These are phyloP conservation scores for Deroplatys truncata DNA, from an alignment of 2,888 invertebrate species.

Conservation along the genomic window DNA sequence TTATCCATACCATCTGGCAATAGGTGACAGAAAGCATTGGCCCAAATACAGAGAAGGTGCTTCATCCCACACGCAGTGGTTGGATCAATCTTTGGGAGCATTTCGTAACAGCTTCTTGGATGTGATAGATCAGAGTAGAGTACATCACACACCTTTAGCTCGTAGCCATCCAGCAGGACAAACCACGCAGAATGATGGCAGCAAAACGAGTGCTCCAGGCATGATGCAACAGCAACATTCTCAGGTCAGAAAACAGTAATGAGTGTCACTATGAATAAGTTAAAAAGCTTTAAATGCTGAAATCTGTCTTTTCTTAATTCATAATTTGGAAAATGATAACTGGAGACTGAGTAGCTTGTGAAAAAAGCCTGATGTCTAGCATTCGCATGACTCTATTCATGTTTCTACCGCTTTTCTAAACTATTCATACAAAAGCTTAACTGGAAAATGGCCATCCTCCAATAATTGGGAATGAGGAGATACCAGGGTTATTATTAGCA, in stretches of 20 bases:
- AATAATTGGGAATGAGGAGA: too few species aligned
- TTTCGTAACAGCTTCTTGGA: slow-evolving; percentile 76
- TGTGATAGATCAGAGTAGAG: slow-evolving; percentile 61
- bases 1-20: slow-evolving; percentile 94
- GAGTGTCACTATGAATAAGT: too few species aligned
- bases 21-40: slow-evolving; percentile 87
- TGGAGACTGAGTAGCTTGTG: too few species aligned
- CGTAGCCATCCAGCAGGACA: slow-evolving; percentile 33
- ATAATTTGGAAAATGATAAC: too few species aligned
- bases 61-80: slow-evolving; percentile 79
- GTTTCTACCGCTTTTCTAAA: too few species aligned
- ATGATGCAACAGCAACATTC: neutral
- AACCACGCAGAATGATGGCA: slow-evolving; percentile 3
- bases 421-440: too few species aligned
- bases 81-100: slow-evolving; percentile 74
- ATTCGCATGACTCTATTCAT: too few species aligned
- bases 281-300: too few species aligned
- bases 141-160: slow-evolving; percentile 49
- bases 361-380: too few species aligned
- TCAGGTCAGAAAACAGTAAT: neutral
- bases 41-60: slow-evolving; percentile 75
- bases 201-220: neutral
- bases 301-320: too few species aligned
- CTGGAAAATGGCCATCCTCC: too few species aligned
- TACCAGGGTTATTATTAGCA: too few species aligned